phyloP scores from a whole-genome alignment of 2,797 vertebrate genomes.

The Trachurus trachurus region DNA sequence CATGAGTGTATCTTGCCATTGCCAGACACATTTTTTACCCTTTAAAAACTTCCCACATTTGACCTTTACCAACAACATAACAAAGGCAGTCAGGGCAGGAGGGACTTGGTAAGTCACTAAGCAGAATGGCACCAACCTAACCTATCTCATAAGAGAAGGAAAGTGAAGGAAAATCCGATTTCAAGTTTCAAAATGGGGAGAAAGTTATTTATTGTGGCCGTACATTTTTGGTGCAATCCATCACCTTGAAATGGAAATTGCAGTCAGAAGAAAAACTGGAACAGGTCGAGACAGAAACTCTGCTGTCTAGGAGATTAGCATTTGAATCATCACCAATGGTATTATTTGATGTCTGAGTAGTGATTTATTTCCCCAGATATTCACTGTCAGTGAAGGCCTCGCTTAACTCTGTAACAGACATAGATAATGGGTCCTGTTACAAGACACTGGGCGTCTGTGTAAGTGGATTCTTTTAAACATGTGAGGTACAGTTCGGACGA shows the following conservation, averaged over 20 bases:
- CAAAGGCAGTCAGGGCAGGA: slow-evolving; percentile 18
- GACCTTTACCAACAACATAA: slow-evolving; percentile 57
- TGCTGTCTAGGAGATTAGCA: background rate
- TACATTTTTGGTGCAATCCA: background rate
- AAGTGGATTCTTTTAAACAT: background rate
- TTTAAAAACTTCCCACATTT: slow-evolving; percentile 54
- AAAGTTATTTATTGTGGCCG: background rate
- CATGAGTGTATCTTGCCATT: background rate
- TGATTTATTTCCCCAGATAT: slow-evolving; percentile 7
- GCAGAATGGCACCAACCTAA: slow-evolving; percentile 14
- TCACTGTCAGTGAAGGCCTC: background rate
- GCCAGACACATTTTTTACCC: slow-evolving; percentile 27
- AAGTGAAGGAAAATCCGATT: background rate
- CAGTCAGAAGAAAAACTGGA: background rate
- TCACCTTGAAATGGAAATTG: slow-evolving; percentile 11
- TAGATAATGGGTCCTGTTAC: background rate
- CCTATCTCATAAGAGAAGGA: background rate
- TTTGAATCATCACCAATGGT: background rate
- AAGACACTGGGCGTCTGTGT: background rate
- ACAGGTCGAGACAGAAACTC: background rate
- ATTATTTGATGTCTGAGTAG: slow-evolving; percentile 7
- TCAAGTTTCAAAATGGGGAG: background rate
- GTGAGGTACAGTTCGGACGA: background rate
- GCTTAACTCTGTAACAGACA: background rate
- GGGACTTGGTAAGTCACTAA: slow-evolving; percentile 30